A percentile compares a stretch with the other conserved stretches of the same genome.
phyloP scores from a whole-genome alignment of 2,888 invertebrate species.

The Pegoplata infirma region DNA sequence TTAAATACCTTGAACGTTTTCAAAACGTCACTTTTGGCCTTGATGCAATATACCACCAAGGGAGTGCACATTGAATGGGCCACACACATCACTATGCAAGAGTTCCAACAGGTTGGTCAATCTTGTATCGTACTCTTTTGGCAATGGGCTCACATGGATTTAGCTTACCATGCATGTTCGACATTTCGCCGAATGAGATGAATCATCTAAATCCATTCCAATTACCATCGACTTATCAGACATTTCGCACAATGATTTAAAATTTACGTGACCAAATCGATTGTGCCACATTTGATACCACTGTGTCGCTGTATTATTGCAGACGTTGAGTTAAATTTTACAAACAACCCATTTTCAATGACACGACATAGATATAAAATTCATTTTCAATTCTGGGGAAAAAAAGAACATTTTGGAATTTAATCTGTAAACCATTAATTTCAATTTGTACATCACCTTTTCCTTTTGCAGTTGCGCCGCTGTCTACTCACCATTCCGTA shows the following conservation, averaged over 20 bases:
- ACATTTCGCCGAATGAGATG: background rate
- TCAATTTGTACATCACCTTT: too few species aligned
- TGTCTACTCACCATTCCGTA: too few species aligned
- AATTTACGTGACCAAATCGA: conserved; percentile 49
- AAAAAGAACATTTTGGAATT: too few species aligned
- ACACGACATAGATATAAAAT: conserved; percentile 35
- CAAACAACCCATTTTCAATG: conserved; percentile 19
- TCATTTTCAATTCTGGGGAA: conserved; percentile 15
- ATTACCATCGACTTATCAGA: conserved; percentile 24
- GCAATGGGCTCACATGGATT: conserved; percentile 35
- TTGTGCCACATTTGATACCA: conserved; percentile 36
- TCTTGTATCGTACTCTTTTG: background rate
- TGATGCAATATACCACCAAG: too few species aligned
- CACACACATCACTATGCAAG: conserved; percentile 49
- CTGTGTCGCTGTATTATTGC: background rate
- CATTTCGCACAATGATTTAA: conserved; percentile 20
- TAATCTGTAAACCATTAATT: too few species aligned
- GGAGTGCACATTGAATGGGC: conserved; percentile 37
- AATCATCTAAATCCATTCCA: background rate
- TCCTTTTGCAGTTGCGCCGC: too few species aligned
- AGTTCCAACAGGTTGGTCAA: too few species aligned
- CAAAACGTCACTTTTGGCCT: too few species aligned
- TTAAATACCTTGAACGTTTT: too few species aligned
- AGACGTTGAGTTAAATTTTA: conserved; percentile 5
- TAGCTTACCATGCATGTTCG: conserved; percentile 35